Conservation (phyloP, 2,888 invertebrate species). For the Hydrotaea cyrtoneurina region DNA sequence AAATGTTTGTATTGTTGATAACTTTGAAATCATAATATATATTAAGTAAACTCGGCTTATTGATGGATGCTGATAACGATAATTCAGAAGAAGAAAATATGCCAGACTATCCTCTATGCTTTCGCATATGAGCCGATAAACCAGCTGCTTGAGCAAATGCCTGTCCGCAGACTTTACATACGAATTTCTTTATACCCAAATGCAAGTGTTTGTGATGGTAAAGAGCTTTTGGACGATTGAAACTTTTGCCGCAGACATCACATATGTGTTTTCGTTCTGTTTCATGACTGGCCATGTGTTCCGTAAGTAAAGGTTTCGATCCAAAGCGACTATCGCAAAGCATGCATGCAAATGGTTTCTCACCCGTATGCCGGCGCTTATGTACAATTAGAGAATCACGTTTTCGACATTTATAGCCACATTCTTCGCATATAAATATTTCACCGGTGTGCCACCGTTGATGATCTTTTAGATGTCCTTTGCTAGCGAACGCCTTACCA, state of each 20-base stretch:
- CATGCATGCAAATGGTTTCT: conserved; percentile 73
- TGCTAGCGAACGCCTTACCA: conserved; percentile 74
- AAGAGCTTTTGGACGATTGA: conserved; percentile 72
- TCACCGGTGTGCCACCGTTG: conserved; percentile 56
- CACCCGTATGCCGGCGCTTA: conserved; percentile 75
- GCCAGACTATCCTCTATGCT: conserved; percentile 55
- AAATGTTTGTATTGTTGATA: background rate
- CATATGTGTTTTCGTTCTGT: conserved; percentile 70
- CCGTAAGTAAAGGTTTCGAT: conserved; percentile 64
- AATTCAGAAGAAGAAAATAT: conserved; percentile 13
- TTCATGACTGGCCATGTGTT: conserved; percentile 69
- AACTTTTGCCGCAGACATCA: conserved; percentile 72
- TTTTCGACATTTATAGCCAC: conserved; percentile 69
- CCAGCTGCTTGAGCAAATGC: conserved; percentile 74
- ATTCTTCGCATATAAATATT: conserved; percentile 69
- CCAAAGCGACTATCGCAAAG: conserved; percentile 67
- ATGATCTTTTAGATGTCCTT: conserved; percentile 72
- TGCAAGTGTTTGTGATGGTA: conserved; percentile 74
- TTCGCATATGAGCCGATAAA: conserved; percentile 72
- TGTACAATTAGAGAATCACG: conserved; percentile 75
- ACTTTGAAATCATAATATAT: conserved; percentile 52
- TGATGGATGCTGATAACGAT: conserved; percentile 4
- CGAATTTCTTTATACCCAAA: conserved; percentile 72
- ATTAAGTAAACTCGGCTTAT: conserved; percentile 44
- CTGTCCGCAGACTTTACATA: conserved; percentile 72